phyloP scores from a whole-genome alignment of 2,888 invertebrate genomes.

The Mythimna vitellina region DNA sequence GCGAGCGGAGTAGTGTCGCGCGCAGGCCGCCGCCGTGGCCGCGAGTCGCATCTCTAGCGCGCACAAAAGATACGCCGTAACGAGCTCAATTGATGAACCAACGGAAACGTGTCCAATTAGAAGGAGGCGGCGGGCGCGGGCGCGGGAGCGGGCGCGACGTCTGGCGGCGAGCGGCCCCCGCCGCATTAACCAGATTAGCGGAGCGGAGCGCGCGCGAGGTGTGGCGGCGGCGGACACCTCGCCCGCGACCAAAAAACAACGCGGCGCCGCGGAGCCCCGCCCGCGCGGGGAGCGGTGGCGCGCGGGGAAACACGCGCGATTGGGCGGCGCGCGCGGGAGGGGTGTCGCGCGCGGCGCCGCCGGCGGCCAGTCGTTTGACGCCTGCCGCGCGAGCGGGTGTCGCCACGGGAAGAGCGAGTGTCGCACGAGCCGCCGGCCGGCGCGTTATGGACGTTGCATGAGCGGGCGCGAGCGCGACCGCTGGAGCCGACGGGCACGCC shows the following conservation, averaged over 20 bases:
- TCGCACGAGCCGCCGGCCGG: slow-evolving; percentile 81
- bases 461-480: slow-evolving; percentile 92
- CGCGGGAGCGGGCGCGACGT: slow-evolving; percentile 76
- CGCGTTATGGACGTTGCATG: slow-evolving; percentile 87
- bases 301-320: slow-evolving; percentile 86
- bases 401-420: slow-evolving; percentile 80
- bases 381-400: slow-evolving; percentile 89
- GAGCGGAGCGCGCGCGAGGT: slow-evolving; percentile 83
- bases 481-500: slow-evolving; percentile 89
- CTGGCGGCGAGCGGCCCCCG: slow-evolving; percentile 78
- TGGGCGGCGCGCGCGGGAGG: slow-evolving; percentile 87
- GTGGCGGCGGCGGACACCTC: slow-evolving; percentile 88
- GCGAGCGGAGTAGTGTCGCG: slow-evolving; percentile 52
- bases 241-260: slow-evolving; percentile 88
- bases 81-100: slow-evolving; percentile 90
- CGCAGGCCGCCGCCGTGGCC: slow-evolving; percentile 63
- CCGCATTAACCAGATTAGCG: slow-evolving; percentile 87
- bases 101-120: slow-evolving; percentile 91
- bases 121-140: slow-evolving; percentile 86
- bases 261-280: slow-evolving; percentile 84
- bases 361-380: slow-evolving; percentile 89
- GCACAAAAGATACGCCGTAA: slow-evolving; percentile 87
- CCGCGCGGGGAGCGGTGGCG: slow-evolving; percentile 69
- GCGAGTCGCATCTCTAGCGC: slow-evolving; percentile 69
- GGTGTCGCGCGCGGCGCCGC: slow-evolving; percentile 90